Percentiles rank a stretch among this genome's conserved stretches.
Conservation (phyloP, 2,888 invertebrate species). For the Platycheirus rosarum region DNA sequence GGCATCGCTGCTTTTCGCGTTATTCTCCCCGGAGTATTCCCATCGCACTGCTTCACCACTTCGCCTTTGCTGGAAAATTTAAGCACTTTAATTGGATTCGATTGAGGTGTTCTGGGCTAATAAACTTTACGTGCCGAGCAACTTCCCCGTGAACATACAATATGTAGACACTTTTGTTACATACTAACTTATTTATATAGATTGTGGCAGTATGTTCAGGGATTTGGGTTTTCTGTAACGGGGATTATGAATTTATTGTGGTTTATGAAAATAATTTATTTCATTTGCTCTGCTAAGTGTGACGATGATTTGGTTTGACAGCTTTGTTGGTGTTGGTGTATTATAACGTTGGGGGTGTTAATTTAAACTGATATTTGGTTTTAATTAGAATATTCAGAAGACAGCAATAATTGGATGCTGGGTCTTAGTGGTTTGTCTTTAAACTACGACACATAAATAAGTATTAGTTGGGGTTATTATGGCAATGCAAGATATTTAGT, state of each 20-base stretch:
- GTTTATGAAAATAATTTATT: conserved; percentile 48
- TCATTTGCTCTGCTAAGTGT: conserved; percentile 38
- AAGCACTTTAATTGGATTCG: conserved; percentile 63
- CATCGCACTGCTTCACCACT: conserved; percentile 1
- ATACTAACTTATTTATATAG: conserved; percentile 8
- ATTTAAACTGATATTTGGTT: conserved; percentile 54
- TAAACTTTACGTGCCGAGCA: conserved; percentile 31
- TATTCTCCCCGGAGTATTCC: neutral
- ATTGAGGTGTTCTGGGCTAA: conserved; percentile 59
- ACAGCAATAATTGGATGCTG: conserved; percentile 21
- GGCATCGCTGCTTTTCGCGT: conserved; percentile 1
- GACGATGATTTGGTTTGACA: conserved; percentile 51
- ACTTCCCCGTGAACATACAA: neutral
- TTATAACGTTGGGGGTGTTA: conserved; percentile 17
- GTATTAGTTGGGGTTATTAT: too few relatives aligned
- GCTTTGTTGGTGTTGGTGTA: conserved; percentile 36
- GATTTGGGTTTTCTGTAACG: conserved; percentile 10
- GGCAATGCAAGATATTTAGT: too few relatives aligned
- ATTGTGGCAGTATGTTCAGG: conserved; percentile 19
- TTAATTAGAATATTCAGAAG: conserved; percentile 47
- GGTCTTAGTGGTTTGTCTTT: neutral
- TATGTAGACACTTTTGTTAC: neutral
- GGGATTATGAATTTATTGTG: conserved; percentile 49
- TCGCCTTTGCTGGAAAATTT: conserved; percentile 25
- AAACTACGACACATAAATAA: conserved; percentile 4